Evolutionary conservation across 2,888 invertebrate genomes (phyloP), one percentile per base, ranked within the genome.

Genomic region (Caradrina clavipalpis): DNA sequence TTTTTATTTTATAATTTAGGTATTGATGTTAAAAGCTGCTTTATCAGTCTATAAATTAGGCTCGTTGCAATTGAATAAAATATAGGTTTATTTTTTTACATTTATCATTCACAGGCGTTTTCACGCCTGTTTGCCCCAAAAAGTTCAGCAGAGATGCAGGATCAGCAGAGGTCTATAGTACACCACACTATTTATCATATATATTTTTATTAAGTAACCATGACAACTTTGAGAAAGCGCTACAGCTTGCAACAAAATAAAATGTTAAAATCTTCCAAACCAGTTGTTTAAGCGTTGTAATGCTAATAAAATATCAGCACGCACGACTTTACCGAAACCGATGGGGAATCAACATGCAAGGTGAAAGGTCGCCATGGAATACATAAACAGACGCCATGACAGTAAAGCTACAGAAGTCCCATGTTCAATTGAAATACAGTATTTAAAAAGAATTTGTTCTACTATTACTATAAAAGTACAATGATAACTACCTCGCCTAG

Each of bases 311-410:
- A 45, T 45, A 45, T 45, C 17, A 17, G 45, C 45, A 45, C 45
- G 45, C 45, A 45, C 45, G 45, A 45, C 62, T 75, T 22, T 56
- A 56, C 59, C 50, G 26, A 76, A 70, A 58, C 53, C 59, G 69
- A 59, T 63, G 22, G 56, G 11, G 76, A 73, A 79, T 55, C 73
- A 68, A 56, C 68, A 69, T 73, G 58, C 60, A 60, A 71, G 69
- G 58, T 77, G 73, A 84, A 81, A 82, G 82, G 84, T 83, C 67
- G 58, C 59, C 49, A 50, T 50, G 62, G 73, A 68, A 73, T 71
- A 75, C 61, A 79, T 82, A 76, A 78, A 59, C 76, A 65, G 35
- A n/a, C n/a, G 13, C 31, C 47, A 63, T 8, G 0, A 2, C 10
- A 47, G 17, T 35, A n/a, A n/a, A 47, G 21, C 2, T 17, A 6